A percentile compares a stretch with the other conserved stretches of the same genome.
Conservation (phyloP, 2,888 invertebrate genomes). For the Eupeodes luniger region DNA sequence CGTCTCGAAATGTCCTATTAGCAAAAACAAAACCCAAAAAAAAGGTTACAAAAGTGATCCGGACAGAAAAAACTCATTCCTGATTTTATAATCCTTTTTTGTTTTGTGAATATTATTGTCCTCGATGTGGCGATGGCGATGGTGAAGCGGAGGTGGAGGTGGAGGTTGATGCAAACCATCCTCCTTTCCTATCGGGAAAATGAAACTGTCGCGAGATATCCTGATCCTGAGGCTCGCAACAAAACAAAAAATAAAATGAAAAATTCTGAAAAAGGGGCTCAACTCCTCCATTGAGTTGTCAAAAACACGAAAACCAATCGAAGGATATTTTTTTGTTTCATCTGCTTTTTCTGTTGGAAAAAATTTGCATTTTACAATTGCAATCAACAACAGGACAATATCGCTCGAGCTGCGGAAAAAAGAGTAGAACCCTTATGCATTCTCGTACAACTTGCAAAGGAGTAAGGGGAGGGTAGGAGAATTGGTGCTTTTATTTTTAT, state of each 20-base stretch:
- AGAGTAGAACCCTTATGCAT: too few relatives aligned
- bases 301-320: constrained; percentile 75
- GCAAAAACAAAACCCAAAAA: constrained; percentile 28
- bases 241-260: background rate
- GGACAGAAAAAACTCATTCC: constrained; percentile 52
- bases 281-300: constrained; percentile 60
- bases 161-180: background rate
- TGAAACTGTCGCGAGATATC: constrained; percentile 69
- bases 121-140: constrained; percentile 13
- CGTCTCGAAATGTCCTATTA: constrained; percentile 74
- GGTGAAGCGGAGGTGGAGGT: background rate
- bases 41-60: constrained; percentile 25
- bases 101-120: constrained; percentile 67
- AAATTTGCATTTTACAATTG: constrained; percentile 76
- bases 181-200: constrained; percentile 47
- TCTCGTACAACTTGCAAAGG: background rate
- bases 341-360: constrained; percentile 10
- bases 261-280: constrained; percentile 19
- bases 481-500: background rate
- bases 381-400: constrained; percentile 74
- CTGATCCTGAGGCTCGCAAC: constrained; percentile 31
- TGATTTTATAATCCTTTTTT: constrained; percentile 47
- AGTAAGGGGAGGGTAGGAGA: background rate
- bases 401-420: constrained; percentile 22
- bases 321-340: constrained; percentile 27